A percentile compares a stretch with the other conserved stretches of the same genome.
These are phyloP conservation scores for Eupithecia abbreviata DNA, from an alignment of 2,888 invertebrate species.

Conservation along the genomic window DNA sequence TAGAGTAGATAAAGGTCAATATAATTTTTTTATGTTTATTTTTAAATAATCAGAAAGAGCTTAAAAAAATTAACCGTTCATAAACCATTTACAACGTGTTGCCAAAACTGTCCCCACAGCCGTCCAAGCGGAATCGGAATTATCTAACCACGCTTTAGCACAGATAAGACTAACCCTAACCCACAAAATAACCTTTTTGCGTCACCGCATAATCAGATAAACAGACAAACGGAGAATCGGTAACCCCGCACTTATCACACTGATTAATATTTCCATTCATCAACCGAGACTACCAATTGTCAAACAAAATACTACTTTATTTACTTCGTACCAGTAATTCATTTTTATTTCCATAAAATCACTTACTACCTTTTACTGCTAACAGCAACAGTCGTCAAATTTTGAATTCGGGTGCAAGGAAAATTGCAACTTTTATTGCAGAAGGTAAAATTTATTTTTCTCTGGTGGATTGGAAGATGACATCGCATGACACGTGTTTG, in stretches of 20 bases:
- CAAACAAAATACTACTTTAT: slow-evolving; percentile 33
- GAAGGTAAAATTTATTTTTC: slow-evolving; percentile 26
- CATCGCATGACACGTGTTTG: slow-evolving; percentile 44
- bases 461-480: slow-evolving; percentile 31
- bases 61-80: background rate
- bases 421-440: slow-evolving; percentile 25
- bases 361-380: slow-evolving; percentile 32
- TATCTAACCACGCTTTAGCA: slow-evolving; percentile 46
- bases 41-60: background rate
- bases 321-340: slow-evolving; percentile 11
- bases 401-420: slow-evolving; percentile 20
- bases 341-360: slow-evolving; percentile 17
- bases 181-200: slow-evolving; percentile 44
- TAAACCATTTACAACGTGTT: slow-evolving; percentile 13
- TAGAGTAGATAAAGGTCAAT: background rate
- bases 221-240: slow-evolving; percentile 50
- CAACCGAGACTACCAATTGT: slow-evolving; percentile 50
- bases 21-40: background rate
- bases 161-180: slow-evolving; percentile 56
- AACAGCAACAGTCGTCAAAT: slow-evolving; percentile 19
- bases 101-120: slow-evolving; percentile 28
- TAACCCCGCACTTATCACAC: slow-evolving; percentile 53
- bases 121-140: slow-evolving; percentile 41
- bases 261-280: slow-evolving; percentile 63
- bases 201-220: slow-evolving; percentile 55